Conservation (phyloP, 2,797 vertebrate species). For the Macrochelys suwanniensis region DNA sequence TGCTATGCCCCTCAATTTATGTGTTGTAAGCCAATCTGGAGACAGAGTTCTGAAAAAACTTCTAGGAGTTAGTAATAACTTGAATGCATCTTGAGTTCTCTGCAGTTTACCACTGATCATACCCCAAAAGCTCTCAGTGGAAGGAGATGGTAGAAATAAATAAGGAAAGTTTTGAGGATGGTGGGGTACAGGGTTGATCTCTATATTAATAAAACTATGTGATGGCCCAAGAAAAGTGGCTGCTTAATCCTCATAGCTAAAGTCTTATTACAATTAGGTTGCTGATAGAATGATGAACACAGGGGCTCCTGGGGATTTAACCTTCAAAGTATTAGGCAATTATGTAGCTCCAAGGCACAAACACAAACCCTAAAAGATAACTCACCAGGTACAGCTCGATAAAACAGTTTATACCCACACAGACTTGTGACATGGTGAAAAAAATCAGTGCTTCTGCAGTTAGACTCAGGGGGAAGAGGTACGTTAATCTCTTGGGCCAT, state of each 20-base stretch:
- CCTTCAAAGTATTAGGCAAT: not conserved
- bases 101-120: not conserved
- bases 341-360: not conserved
- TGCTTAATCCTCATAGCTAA: not conserved
- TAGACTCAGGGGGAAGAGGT: not conserved
- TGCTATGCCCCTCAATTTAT: not conserved
- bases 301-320: not conserved
- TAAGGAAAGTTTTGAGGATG: rapidly evolving
- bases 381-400: not conserved
- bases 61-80: not conserved
- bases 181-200: not conserved
- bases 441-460: not conserved
- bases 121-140: not conserved
- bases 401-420: not conserved
- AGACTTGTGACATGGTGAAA: not conserved
- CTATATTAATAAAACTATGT: not conserved
- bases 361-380: not conserved
- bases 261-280: not conserved
- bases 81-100: not conserved
- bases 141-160: not conserved
- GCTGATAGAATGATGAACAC: not conserved
- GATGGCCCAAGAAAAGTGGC: not conserved
- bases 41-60: not conserved
- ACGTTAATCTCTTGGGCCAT: not conserved
- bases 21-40: not conserved